Base-by-base conservation (phyloP, 2,888 invertebrate genomes). In the Agapetus fuscipes region DNA sequence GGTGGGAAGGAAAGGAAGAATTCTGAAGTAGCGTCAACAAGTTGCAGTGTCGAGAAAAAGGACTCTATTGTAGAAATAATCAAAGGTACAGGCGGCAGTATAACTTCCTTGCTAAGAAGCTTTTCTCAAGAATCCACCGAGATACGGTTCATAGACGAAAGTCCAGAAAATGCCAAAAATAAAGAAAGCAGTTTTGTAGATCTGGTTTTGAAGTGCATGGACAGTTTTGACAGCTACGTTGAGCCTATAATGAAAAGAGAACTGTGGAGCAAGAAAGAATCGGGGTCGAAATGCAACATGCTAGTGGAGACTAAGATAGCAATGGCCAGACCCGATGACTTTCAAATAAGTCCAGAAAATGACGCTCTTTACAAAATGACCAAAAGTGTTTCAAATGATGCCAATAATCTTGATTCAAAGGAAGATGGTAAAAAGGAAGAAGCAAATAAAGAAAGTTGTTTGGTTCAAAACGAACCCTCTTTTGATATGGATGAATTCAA, bases 201-300 rank as follows among this genome's bases (percentile, higher is more conserved):
- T 51, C 61, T 70, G 56, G 49, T 70, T 0, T 50, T 70, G 1
- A 66, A 69, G 45, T 69, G 68, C 27, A 70, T 70, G 64, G 68
- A 71, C 26, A 58, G 56, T 45, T 68, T 65, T 33, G 55, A 56
- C 1, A 41, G 36, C 17, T 32, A 28, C 34, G 37, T 37, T 2
- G 39, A 42, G 10, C 20, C 28, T 2, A 11, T 34, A 9, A 27
- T 30, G 1, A 34, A 39, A 30, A 42, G 38, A 33, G 41, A 38
- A n/a, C 39, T 25, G 20, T 27, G 17, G 10, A 17, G 17, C 7
- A 39, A 35, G 20, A 39, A 38, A n/a, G 38, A 42, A n/a, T 37
- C 36, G 9, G 40, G 35, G 2, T 48, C 46, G 2, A 46, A 48
- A 39, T 17, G 34, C 11, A 48, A 46, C 27, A 43, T 46, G 37